These are phyloP conservation scores for Holcopasites calliopsidis DNA, from an alignment of 1,140 invertebrate genomes.

Conservation along the genomic window DNA sequence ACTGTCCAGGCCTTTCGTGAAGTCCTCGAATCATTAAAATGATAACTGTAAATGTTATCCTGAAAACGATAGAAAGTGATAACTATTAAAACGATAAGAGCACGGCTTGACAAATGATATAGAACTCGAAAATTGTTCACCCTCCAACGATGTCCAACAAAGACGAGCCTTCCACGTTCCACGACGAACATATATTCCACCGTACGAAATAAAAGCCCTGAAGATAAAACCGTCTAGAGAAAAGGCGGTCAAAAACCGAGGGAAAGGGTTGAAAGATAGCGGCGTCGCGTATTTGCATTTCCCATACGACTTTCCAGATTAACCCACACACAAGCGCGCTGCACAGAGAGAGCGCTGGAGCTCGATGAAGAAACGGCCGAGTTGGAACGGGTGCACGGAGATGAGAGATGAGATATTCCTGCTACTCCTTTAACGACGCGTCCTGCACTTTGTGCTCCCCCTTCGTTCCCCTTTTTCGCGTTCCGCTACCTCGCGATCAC, in stretches of 20 bases:
- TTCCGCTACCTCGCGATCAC: conserved; percentile 28
- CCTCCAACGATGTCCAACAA: no score
- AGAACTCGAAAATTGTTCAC: no score
- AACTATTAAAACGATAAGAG: no score
- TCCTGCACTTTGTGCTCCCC: conserved; percentile 60
- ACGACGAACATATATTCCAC: not conserved
- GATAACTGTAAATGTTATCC: no score
- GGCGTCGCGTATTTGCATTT: conserved; percentile 3
- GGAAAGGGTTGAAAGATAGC: not conserved
- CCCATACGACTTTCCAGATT: conserved; percentile 17
- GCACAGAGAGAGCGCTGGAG: not conserved
- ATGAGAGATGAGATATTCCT: conserved; percentile 64
- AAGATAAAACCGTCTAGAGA: not conserved
- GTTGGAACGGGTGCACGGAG: conserved; percentile 54
- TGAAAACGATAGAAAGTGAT: no score
- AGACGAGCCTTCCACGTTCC: not conserved
- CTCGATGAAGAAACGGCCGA: conserved; percentile 32
- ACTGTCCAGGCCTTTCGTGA: not conserved
- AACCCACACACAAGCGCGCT: conserved; percentile 7
- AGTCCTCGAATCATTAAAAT: not conserved
- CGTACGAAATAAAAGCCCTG: not conserved
- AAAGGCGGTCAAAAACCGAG: not conserved
- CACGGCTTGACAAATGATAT: no score
- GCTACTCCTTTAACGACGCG: conserved; percentile 59
- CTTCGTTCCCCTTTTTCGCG: conserved; percentile 2